Evolutionary conservation across 2,797 vertebrate genomes (phyloP).

Genomic region (Eleutherodactylus coqui): DNA sequence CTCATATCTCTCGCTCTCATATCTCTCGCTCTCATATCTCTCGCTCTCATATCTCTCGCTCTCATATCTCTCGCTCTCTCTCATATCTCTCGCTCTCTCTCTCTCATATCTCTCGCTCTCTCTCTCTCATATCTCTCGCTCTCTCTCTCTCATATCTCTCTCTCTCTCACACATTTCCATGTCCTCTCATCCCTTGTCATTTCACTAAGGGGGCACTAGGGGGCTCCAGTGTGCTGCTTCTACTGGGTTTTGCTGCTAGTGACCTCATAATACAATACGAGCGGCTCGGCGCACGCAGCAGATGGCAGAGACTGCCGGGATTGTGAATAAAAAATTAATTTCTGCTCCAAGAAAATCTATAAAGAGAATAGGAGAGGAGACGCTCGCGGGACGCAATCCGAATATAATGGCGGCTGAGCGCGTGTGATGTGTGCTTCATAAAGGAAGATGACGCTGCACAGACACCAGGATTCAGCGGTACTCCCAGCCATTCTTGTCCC

Average conservation of each 20-base stretch:
- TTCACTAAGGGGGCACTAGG: background rate
- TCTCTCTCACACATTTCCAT: no score
- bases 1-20: background rate
- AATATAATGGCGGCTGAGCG: background rate
- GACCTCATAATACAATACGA: background rate
- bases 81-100: no score
- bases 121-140: no score
- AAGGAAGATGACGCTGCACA: background rate
- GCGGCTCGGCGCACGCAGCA: background rate
- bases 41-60: background rate
- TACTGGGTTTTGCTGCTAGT: background rate
- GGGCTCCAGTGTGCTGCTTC: background rate
- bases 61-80: no score
- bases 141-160: no score
- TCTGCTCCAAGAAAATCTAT: constrained; percentile 20
- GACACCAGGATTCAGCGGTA: no score
- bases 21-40: background rate
- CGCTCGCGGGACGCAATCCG: background rate
- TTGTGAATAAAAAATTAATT: constrained; percentile 16
- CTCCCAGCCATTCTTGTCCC: no score
- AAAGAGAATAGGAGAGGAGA: background rate
- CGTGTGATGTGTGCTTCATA: no score
- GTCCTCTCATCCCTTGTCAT: no score
- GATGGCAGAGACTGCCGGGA: constrained; percentile 29
- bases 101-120: no score